Conservation (phyloP, 2,797 vertebrate genomes). For the Lagodon rhomboides region DNA sequence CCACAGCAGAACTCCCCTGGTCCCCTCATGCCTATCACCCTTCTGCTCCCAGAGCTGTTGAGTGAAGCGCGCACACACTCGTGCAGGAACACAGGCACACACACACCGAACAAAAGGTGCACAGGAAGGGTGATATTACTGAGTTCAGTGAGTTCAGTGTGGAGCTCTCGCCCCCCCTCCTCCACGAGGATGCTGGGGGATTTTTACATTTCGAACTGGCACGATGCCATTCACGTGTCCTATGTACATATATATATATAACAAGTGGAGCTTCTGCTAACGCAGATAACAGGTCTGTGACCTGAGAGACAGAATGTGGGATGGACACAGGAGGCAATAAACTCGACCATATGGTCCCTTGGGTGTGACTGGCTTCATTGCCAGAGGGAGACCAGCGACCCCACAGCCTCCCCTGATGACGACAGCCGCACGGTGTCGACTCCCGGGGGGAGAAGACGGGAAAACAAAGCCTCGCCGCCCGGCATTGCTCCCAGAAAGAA, state of each 20-base stretch:
- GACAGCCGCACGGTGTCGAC: slow-evolving; percentile 73
- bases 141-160: slow-evolving; percentile 61
- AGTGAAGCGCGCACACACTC: slow-evolving; percentile 49
- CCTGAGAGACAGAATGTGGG: slow-evolving; percentile 61
- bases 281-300: slow-evolving; percentile 74
- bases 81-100: slow-evolving; percentile 14
- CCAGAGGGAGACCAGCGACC: slow-evolving; percentile 78
- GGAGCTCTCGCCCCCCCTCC: slow-evolving; percentile 23
- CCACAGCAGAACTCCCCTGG: slow-evolving; percentile 72
- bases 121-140: slow-evolving; percentile 67
- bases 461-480: slow-evolving; percentile 82
- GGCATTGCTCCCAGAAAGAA: slow-evolving; percentile 75
- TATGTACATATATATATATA: slow-evolving; percentile 45
- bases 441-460: slow-evolving; percentile 78
- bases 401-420: slow-evolving; percentile 84
- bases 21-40: slow-evolving; percentile 73
- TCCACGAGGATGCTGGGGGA: slow-evolving; percentile 31
- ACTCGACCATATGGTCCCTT: slow-evolving; percentile 70
- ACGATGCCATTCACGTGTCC: slow-evolving; percentile 46
- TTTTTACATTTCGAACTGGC: slow-evolving; percentile 57
- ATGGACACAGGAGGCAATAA: slow-evolving; percentile 71
- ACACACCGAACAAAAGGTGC: slow-evolving; percentile 61
- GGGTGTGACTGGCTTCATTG: slow-evolving; percentile 76
- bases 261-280: slow-evolving; percentile 67
- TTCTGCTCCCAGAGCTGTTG: slow-evolving; percentile 69